phyloP scores from a whole-genome alignment of 2,888 invertebrate species.

The Temnothorax unifasciatus region DNA sequence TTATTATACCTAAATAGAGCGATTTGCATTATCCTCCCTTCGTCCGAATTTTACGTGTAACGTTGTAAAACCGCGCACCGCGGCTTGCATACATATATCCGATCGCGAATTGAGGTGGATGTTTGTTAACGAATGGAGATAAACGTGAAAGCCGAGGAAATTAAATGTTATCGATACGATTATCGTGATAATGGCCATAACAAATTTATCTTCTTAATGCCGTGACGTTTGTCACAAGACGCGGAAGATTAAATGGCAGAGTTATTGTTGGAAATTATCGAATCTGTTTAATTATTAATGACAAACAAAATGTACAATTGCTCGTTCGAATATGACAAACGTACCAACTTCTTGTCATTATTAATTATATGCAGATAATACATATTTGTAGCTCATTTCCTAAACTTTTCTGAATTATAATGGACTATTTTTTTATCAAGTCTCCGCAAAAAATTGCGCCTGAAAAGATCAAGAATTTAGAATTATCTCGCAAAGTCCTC shows the following conservation, averaged over 20 bases:
- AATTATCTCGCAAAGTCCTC: not conserved
- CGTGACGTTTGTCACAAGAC: conserved; percentile 3
- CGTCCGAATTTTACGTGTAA: conserved; percentile 31
- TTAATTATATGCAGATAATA: not conserved
- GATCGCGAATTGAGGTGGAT: conserved; percentile 1
- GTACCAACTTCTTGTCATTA: not conserved
- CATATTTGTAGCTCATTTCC: not conserved
- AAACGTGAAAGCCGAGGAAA: conserved; percentile 27
- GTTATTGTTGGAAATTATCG: conserved; percentile 24
- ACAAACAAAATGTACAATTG: not conserved
- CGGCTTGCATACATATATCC: not conserved
- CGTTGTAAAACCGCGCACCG: conserved; percentile 13
- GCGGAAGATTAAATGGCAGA: not conserved
- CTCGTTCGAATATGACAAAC: not conserved
- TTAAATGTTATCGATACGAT: conserved; percentile 14
- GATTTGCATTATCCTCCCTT: conserved; percentile 49
- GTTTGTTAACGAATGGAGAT: conserved; percentile 24
- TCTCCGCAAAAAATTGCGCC: not conserved
- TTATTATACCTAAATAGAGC: conserved; percentile 60
- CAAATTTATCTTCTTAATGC: conserved; percentile 23
- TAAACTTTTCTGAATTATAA: not conserved
- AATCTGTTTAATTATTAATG: not conserved
- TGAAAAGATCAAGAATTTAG: not conserved
- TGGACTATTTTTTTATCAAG: not conserved
- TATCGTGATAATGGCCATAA: not conserved